These are phyloP conservation scores for Penaeus indicus DNA, from an alignment of 1,140 invertebrate species.

Conservation along the genomic window DNA sequence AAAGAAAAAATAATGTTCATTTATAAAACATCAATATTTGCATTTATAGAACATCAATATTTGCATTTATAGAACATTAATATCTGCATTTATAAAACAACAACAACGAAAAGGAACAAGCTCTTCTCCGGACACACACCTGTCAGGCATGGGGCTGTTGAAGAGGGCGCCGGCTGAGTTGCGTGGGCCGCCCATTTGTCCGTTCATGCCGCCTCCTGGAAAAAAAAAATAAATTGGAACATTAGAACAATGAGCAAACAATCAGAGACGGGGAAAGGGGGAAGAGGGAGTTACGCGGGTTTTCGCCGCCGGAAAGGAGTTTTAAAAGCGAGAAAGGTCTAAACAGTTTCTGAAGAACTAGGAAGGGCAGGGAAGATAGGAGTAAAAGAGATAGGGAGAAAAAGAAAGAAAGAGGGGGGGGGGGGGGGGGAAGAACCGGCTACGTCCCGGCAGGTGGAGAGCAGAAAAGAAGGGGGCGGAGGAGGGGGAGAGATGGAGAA, in stretches of 20 bases:
- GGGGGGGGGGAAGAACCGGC: not conserved
- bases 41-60: no score
- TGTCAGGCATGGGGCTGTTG: constrained; percentile 63
- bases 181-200: constrained; percentile 65
- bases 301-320: not conserved
- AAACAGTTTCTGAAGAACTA: not conserved
- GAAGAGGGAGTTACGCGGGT: not conserved
- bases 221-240: not conserved
- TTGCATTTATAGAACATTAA: not conserved
- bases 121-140: constrained; percentile 15
- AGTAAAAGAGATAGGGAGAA: not conserved
- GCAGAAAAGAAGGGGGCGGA: no score
- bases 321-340: no score
- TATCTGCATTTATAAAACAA: not conserved
- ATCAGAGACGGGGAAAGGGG: not conserved
- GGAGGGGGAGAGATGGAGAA: no score
- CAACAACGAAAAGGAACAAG: not conserved
- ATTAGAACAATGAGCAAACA: no score
- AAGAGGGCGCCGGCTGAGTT: constrained; percentile 62
- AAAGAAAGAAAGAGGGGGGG: not conserved
- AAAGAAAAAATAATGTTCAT: no score
- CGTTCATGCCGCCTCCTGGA: constrained; percentile 66
- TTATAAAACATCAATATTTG: no score
- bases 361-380: not conserved
- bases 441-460: no score